Percentiles rank a stretch among this genome's conserved stretches.
Conservation (phyloP, 2,797 vertebrate species). For the Scyliorhinus canicula region DNA sequence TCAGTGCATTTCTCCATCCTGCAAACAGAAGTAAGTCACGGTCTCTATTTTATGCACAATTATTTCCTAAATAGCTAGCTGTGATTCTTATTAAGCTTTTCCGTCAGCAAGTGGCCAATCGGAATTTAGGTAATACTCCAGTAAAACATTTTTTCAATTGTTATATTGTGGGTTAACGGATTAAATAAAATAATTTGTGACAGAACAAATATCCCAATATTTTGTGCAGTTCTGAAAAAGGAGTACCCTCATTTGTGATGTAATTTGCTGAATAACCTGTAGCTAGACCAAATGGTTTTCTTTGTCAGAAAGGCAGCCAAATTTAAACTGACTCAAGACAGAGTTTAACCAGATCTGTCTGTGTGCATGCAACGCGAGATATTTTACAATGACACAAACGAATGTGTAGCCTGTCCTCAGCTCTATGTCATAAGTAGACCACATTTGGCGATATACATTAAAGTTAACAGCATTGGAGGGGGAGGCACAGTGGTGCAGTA, state of each 20-base stretch:
- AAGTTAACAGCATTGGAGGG: neutral
- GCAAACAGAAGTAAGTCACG: neutral
- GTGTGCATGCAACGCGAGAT: neutral
- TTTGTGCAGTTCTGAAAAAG: neutral
- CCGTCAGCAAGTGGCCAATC: neutral
- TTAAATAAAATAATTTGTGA: neutral
- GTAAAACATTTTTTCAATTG: neutral
- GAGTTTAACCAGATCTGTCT: neutral
- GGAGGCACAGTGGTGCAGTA: too few species aligned
- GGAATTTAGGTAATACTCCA: neutral
- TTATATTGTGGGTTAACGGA: neutral
- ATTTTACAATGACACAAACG: neutral
- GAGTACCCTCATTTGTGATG: neutral
- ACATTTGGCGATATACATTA: neutral
- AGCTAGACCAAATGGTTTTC: neutral
- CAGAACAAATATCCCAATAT: neutral
- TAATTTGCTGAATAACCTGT: neutral
- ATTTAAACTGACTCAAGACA: neutral
- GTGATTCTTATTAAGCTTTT: neutral
- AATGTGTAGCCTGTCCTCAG: neutral
- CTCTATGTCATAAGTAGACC: neutral
- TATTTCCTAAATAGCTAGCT: neutral
- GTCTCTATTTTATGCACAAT: neutral
- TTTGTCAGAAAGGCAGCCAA: neutral
- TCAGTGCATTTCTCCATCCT: slow-evolving; percentile 5